A percentile compares a stretch with the other conserved stretches of the same genome.
These are phyloP conservation scores for Caenorhabditis brenneri DNA, from an alignment of 1,140 invertebrate species.

Conservation along the genomic window DNA sequence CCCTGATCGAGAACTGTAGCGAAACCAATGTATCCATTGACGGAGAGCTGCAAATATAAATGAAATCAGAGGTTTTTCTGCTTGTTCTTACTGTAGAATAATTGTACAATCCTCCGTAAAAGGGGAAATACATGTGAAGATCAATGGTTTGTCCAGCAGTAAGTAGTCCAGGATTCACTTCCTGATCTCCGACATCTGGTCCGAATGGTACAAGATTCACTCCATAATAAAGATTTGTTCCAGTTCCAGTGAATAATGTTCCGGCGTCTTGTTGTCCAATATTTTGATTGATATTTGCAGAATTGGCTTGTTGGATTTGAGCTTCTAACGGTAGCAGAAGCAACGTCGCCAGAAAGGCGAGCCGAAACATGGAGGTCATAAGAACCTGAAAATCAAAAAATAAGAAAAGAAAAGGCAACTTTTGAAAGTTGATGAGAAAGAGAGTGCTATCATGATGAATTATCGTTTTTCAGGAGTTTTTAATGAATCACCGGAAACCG, in stretches of 20 bases:
- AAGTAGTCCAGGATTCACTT: constrained; percentile 68
- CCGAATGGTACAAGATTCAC: constrained; percentile 69
- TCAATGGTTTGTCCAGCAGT: constrained; percentile 71
- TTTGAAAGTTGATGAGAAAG: too few relatives aligned
- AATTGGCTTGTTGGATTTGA: constrained; percentile 29
- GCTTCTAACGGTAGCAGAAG: constrained; percentile 41
- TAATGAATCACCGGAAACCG: constrained; percentile 5
- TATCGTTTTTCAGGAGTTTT: too few relatives aligned
- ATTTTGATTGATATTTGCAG: constrained; percentile 46
- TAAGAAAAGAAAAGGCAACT: neutral
- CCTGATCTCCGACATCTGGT: constrained; percentile 66
- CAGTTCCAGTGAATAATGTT: constrained; percentile 51
- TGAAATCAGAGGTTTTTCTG: neutral
- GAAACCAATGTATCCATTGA: constrained; percentile 71
- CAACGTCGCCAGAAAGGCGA: constrained; percentile 23
- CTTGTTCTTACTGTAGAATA: constrained; percentile 68
- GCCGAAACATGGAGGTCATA: constrained; percentile 2
- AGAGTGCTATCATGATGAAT: too few relatives aligned
- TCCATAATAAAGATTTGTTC: constrained; percentile 56
- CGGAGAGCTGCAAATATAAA: constrained; percentile 63
- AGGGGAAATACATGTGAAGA: constrained; percentile 69
- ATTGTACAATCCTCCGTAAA: constrained; percentile 70
- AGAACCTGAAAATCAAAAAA: neutral
- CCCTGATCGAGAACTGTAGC: constrained; percentile 70
- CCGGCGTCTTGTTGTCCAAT: constrained; percentile 42